Conservation (phyloP, 2,113 vertebrate genomes). For the Oenanthe melanoleuca region DNA sequence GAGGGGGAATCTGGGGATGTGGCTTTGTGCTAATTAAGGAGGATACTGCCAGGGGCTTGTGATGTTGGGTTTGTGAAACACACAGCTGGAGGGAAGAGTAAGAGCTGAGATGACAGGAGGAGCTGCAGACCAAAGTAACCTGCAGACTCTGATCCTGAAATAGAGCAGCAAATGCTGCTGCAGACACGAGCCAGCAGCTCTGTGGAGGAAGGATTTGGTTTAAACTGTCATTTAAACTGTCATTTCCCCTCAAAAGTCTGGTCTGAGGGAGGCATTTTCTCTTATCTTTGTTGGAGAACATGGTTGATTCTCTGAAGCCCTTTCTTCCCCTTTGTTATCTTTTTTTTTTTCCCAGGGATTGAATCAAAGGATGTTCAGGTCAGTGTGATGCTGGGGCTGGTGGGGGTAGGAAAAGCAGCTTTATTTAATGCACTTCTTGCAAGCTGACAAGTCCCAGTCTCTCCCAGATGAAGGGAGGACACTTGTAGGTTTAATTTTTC, state of each 20-base stretch:
- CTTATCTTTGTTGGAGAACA: not conserved
- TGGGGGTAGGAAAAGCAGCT: not conserved
- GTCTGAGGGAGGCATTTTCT: not conserved
- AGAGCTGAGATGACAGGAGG: not conserved
- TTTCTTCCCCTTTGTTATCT: not conserved
- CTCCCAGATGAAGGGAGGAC: not conserved
- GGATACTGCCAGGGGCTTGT: not conserved
- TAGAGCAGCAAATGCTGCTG: not conserved
- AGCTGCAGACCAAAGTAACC: not conserved
- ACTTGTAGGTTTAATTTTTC: conserved; percentile 11
- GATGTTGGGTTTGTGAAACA: not conserved
- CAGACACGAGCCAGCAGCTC: not conserved
- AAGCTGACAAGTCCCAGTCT: not conserved
- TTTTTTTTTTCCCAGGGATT: not conserved
- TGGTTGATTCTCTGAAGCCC: not conserved
- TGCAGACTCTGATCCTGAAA: not conserved
- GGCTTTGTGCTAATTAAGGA: not conserved
- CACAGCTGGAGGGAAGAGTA: not conserved
- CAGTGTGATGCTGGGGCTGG: not conserved
- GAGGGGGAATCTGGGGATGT: not conserved
- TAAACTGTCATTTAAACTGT: not conserved
- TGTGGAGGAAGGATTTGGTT: not conserved
- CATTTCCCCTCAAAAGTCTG: not conserved
- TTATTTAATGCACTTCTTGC: not conserved
- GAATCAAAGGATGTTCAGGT: not conserved